Evolutionary conservation across 2,888 invertebrate species (phyloP), one percentile per base, ranked within the genome.

Genomic region (Lochmaea crataegi): DNA sequence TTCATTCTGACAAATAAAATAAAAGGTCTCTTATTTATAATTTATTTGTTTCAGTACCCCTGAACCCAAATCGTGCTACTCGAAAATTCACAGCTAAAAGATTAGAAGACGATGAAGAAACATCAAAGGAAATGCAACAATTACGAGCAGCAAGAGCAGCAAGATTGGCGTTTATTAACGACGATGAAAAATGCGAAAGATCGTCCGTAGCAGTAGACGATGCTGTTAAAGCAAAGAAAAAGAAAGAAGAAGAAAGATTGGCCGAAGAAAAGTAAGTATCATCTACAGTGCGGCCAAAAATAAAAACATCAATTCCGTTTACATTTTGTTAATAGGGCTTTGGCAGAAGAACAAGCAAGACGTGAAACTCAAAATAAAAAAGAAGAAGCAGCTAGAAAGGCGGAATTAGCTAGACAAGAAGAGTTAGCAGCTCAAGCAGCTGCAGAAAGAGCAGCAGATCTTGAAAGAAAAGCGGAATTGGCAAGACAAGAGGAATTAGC

Each of bases 61-160:
- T 93, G 88, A 90, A 92, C 78, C 91, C 93, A 79, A 89, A 90
- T 85, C 91, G 93, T 83, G 91, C 92, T 82, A 90, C 92, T 83
- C 90, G 93, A 85, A 91, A 90, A 86, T 93, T 93, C 87, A 90
- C 91, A 85, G 88, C 78, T 2, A 74, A 79, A 12, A 77, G 88
- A 75, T 86, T 88, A 81, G 85, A 91, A 81, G 90, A 90, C 22
- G 81, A 81, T 60, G 81, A 79, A 38, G 77, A 79, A 14, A 76
- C 80, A 10, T 77, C 78, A 7, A 82, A 85, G 72, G 86, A 85
- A 78, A 82, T 86, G 72, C 83, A 88, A 75, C 91, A 92, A 81
- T 85, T 91, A 76, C 91, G 91, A 81, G 91, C 91, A 64, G 89
- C 90, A 68, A 90, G 91, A 83, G 91, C 91, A 5, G 90, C 91